phyloP scores from a whole-genome alignment of 2,888 invertebrate genomes.

The Pammene aurita region DNA sequence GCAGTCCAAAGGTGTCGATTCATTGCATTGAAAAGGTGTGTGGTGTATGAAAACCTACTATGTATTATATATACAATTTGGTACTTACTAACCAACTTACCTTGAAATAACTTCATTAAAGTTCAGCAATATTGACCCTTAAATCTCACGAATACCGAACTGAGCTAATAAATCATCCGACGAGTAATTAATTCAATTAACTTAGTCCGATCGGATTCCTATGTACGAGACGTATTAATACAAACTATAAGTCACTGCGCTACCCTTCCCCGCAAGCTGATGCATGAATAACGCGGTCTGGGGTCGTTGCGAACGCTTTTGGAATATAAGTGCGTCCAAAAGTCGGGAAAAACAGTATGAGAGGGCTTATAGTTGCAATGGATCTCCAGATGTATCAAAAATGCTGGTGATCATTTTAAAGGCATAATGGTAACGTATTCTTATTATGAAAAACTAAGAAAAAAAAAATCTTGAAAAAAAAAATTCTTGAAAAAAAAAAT shows the following conservation, averaged over 20 bases:
- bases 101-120: neutral
- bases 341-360: neutral
- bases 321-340: neutral
- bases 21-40: too few species aligned
- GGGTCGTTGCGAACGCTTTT: conserved; percentile 45
- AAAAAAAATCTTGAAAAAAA: too few species aligned
- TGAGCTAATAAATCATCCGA: conserved; percentile 37
- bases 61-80: too few species aligned
- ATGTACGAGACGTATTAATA: conserved; percentile 75
- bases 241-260: conserved; percentile 78
- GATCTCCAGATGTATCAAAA: too few species aligned
- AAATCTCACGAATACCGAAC: conserved; percentile 31
- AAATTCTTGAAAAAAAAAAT: too few species aligned
- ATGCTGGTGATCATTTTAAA: too few species aligned
- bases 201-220: conserved; percentile 72
- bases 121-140: neutral
- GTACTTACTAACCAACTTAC: neutral
- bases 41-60: too few species aligned
- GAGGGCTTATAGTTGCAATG: neutral
- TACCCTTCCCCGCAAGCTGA: conserved; percentile 68
- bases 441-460: too few species aligned
- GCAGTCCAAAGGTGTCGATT: too few species aligned
- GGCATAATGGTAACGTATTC: too few species aligned
- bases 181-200: conserved; percentile 55
- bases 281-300: conserved; percentile 55